Conservation (phyloP, 2,797 vertebrate genomes). For the Phyllotis vaccarum region DNA sequence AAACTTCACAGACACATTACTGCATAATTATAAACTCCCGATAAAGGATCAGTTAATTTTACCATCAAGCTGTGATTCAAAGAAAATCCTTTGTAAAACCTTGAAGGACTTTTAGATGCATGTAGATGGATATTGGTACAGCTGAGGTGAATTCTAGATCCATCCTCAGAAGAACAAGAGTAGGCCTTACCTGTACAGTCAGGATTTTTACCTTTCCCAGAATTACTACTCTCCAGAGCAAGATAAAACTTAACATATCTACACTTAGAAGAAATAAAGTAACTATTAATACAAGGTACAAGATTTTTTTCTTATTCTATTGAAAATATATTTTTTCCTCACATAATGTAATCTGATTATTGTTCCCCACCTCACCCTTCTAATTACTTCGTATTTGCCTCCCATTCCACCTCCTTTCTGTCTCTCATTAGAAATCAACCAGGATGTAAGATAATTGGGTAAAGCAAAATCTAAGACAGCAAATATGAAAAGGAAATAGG, state of each 20-base stretch:
- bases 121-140: not conserved
- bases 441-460: not conserved
- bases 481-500: not conserved
- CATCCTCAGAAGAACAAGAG: not conserved
- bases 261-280: not conserved
- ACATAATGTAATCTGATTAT: not conserved
- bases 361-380: not conserved
- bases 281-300: not conserved
- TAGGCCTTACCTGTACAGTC: not conserved
- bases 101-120: not conserved
- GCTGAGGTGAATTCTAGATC: not conserved
- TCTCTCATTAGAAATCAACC: not conserved
- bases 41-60: slow-evolving; percentile 51
- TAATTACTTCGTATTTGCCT: not conserved
- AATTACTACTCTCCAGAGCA: not conserved
- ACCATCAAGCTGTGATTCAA: slow-evolving; percentile 6
- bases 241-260: not conserved
- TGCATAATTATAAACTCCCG: slow-evolving; percentile 40
- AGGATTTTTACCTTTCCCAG: not conserved
- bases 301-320: not conserved
- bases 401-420: not conserved
- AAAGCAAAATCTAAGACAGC: not conserved
- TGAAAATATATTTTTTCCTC: not conserved
- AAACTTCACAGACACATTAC: slow-evolving; percentile 46
- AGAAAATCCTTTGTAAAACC: slow-evolving; percentile 2